Conservation (phyloP, 2,797 vertebrate genomes). For the Petrocephalus schoutedeni region DNA sequence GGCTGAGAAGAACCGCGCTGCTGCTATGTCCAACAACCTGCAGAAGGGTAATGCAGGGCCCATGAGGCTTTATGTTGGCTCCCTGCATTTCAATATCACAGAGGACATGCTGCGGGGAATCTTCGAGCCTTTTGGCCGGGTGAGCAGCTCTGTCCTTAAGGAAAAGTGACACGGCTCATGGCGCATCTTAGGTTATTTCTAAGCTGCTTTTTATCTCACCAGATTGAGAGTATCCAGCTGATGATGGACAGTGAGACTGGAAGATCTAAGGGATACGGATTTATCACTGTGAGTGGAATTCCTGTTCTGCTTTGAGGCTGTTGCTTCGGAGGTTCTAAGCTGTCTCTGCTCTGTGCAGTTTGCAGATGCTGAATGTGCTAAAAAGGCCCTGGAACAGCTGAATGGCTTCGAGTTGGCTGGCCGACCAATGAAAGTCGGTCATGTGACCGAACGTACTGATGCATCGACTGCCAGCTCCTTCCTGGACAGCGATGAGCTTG, state of each 20-base stretch:
- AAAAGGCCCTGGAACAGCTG: constrained; percentile 93
- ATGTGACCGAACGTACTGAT: constrained; percentile 89
- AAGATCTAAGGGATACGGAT: constrained; percentile 91
- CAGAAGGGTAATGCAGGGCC: constrained; percentile 89
- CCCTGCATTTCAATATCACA: constrained; percentile 94
- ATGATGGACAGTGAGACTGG: constrained; percentile 97
- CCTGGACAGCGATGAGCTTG: constrained; percentile 88
- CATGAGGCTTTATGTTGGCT: constrained; percentile 91
- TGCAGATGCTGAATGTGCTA: constrained; percentile 88
- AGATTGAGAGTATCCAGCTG: constrained; percentile 97
- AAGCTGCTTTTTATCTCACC: constrained; percentile 21
- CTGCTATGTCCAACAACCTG: constrained; percentile 85
- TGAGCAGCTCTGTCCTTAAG: constrained; percentile 40
- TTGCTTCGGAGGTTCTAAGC: not conserved
- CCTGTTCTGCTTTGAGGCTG: not conserved
- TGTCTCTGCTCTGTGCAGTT: constrained; percentile 60
- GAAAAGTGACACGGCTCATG: not conserved
- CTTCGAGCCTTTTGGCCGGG: constrained; percentile 93
- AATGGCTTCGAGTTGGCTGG: constrained; percentile 94
- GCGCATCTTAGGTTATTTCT: not conserved
- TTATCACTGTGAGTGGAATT: constrained; percentile 82
- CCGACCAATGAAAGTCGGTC: constrained; percentile 93
- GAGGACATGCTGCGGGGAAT: constrained; percentile 96
- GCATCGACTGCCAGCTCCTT: constrained; percentile 80
- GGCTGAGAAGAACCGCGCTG: constrained; percentile 95